These are phyloP conservation scores for Charadrius vociferus DNA, from an alignment of 2,113 vertebrate genomes.

Conservation along the genomic window DNA sequence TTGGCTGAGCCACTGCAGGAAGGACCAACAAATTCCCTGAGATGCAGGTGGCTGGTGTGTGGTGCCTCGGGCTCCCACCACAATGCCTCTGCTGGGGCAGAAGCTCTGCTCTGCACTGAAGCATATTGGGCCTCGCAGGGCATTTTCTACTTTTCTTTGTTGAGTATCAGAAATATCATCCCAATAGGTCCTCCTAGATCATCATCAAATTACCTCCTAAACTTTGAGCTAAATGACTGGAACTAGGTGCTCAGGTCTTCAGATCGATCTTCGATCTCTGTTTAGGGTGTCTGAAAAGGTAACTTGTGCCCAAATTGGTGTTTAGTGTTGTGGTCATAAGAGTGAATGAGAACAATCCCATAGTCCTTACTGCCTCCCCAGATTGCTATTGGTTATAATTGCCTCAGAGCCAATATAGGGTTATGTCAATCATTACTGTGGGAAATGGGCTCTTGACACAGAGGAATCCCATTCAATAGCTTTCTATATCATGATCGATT, in stretches of 20 bases:
- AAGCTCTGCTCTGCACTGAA: not conserved
- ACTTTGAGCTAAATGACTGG: not conserved
- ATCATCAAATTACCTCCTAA: not conserved
- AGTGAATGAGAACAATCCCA: not conserved
- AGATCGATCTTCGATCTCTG: not conserved
- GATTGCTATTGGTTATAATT: not conserved
- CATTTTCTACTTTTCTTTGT: not conserved
- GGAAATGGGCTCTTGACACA: slow-evolving; percentile 23
- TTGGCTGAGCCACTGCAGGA: not conserved
- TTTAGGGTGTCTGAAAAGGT: not conserved
- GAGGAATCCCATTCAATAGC: not conserved
- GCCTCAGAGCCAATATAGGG: not conserved
- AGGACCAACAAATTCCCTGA: not conserved
- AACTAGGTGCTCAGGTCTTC: not conserved
- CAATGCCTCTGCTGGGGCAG: fast-evolving
- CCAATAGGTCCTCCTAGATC: not conserved
- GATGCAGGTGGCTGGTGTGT: not conserved
- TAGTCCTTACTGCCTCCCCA: not conserved
- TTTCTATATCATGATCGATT: not conserved
- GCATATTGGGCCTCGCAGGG: fast-evolving
- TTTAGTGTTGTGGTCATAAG: not conserved
- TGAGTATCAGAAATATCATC: not conserved
- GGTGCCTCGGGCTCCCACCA: fast-evolving
- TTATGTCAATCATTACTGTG: not conserved
- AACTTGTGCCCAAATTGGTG: not conserved